Base-by-base conservation (phyloP, 2,888 invertebrate species). In the Atherix ibis region DNA sequence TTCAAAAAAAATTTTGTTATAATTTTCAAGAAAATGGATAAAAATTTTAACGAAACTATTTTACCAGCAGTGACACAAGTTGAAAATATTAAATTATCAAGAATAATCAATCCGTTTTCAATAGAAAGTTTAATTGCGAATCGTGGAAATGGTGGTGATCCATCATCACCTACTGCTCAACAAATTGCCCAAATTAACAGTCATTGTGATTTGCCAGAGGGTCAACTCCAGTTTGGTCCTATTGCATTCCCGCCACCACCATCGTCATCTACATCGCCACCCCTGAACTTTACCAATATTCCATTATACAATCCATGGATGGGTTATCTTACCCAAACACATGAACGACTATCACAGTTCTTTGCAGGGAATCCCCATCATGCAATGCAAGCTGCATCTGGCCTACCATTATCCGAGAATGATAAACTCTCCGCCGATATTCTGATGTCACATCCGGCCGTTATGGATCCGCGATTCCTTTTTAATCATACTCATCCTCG, bases 221-320 rank as follows among this genome's bases (percentile, higher is more conserved):
- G 15, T 28, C 5, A 14, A 15, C 14, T 25, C 10, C 25, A 29
- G 18, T 33, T 37, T 18, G n/a, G n/a, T n/a, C n/a, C n/a, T n/a
- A n/a, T n/a, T n/a, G n/a, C n/a, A n/a, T n/a, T n/a, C n/a, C n/a
- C n/a, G n/a, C 30, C 30, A 17, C 14, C 34, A 16, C 34, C 27
- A 14, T 34, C 31, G 31, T 37, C 34, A 19, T 19, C 31, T 2
- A 9, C 34, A 9, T 24, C 31, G 3, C 16, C 27, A 27, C 13
- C 27, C 27, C 25, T 5, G 12, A 12, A 32, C 36, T 35, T 57
- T 9, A 49, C 53, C 13, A 58, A 56, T 44, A 56, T 60, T 34
- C 55, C 59, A 2, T 49, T 61, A 8, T 61, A 59, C 32, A 59
- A 58, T 44, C 61, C 60, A 27, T 61, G 60, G 61, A 47, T 60